Percentiles rank a stretch among this genome's conserved stretches.
Conservation (phyloP, 2,113 vertebrate genomes). For the Centropus bengalensis region DNA sequence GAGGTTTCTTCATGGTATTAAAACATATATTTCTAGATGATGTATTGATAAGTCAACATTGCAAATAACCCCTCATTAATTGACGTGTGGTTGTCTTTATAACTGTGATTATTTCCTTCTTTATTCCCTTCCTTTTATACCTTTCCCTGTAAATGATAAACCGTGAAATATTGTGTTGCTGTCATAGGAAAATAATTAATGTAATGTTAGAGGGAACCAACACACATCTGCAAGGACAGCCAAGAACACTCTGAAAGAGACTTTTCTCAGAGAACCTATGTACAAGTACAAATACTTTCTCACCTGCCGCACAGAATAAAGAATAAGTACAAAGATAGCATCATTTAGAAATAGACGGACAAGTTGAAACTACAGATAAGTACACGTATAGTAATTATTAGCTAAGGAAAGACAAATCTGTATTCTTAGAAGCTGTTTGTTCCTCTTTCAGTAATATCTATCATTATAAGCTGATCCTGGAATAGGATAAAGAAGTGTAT, state of each 20-base stretch:
- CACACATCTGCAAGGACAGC: not conserved
- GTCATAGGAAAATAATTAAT: not conserved
- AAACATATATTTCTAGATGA: not conserved
- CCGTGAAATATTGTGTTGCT: not conserved
- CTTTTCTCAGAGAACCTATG: not conserved
- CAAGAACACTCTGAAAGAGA: not conserved
- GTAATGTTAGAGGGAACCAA: not conserved
- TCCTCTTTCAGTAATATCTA: not conserved
- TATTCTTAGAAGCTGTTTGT: not conserved
- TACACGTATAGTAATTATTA: not conserved
- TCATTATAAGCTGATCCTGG: not conserved
- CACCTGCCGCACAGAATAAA: not conserved
- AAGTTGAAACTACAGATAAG: not conserved
- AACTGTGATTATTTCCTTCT: not conserved
- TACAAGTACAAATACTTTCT: not conserved
- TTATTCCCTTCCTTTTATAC: not conserved
- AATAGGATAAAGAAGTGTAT: not conserved
- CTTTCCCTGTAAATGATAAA: fast-evolving
- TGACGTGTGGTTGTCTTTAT: not conserved
- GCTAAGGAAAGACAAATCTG: not conserved
- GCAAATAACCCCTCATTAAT: not conserved
- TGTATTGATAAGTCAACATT: not conserved
- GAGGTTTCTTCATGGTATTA: not conserved
- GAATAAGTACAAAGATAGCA: not conserved
- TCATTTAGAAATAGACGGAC: not conserved